These are phyloP conservation scores for Bergia sp. DNA, from an alignment of 92 coral and sea anemone genomes.

Conservation along the genomic window DNA sequence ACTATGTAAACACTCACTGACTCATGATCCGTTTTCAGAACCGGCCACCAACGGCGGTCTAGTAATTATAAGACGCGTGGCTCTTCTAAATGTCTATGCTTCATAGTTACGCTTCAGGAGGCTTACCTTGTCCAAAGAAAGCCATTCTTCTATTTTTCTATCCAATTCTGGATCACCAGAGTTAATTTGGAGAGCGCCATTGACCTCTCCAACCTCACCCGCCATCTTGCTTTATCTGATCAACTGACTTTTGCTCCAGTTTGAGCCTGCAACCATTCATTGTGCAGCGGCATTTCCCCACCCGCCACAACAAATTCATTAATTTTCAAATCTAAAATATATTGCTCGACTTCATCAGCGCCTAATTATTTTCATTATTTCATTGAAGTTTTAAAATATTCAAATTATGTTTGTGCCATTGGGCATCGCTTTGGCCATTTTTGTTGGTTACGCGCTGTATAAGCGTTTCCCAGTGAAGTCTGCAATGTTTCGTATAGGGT, in stretches of 20 bases:
- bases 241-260: background rate
- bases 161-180: conserved; percentile 85
- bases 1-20: conserved; percentile 2
- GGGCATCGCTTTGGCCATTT: conserved; percentile 52
- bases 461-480: conserved; percentile 63
- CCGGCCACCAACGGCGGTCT: background rate
- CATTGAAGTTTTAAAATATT: conserved; percentile 23
- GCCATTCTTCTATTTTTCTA: conserved; percentile 86
- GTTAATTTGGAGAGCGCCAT: conserved; percentile 50
- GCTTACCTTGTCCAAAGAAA: conserved; percentile 86
- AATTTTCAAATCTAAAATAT: background rate
- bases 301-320: background rate
- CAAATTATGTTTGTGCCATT: conserved; percentile 55
- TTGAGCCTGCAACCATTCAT: conserved; percentile 3
- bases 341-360: background rate
- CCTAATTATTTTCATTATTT: background rate
- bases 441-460: conserved; percentile 37
- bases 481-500: conserved; percentile 65
- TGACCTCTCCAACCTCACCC: conserved; percentile 35
- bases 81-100: background rate
- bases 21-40: background rate
- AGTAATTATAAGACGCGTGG: background rate
- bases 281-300: conserved; percentile 29
- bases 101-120: background rate
- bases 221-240: conserved; percentile 52